phyloP scores from a whole-genome alignment of 2,797 vertebrate species.

The Labeo calbasu region DNA sequence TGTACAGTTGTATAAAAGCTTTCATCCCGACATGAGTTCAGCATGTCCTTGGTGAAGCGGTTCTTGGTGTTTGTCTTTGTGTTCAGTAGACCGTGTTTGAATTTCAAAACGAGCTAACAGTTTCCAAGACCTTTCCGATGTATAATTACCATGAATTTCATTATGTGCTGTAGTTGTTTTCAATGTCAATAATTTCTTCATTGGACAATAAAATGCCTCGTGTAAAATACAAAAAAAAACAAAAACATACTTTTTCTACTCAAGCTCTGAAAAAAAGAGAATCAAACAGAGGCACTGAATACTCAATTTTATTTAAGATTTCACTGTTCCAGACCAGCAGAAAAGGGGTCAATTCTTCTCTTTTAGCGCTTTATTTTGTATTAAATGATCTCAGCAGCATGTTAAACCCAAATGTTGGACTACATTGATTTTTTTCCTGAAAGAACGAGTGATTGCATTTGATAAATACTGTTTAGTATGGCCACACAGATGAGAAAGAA shows the following conservation, averaged over 20 bases:
- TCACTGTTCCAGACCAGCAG: conserved; percentile 98
- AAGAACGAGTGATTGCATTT: conserved; percentile 76
- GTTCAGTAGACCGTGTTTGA: conserved; percentile 40
- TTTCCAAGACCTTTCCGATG: conserved; percentile 27
- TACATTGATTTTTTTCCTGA: conserved; percentile 72
- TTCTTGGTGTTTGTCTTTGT: conserved; percentile 42
- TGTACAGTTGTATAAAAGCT: conserved; percentile 53
- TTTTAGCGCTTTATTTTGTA: conserved; percentile 87
- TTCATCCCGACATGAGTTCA: conserved; percentile 41
- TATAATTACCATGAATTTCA: conserved; percentile 36
- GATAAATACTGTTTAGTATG: conserved; percentile 83
- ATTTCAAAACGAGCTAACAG: conserved; percentile 12
- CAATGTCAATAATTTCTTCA: conserved; percentile 38
- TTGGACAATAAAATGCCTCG: conserved; percentile 58
- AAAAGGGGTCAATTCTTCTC: conserved; percentile 97
- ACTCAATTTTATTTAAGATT: conserved; percentile 99
- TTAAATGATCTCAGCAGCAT: conserved; percentile 83
- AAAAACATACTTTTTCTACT: conserved; percentile 14
- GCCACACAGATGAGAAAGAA: conserved; percentile 64
- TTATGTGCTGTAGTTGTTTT: conserved; percentile 49
- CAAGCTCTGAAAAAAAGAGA: conserved; percentile 62
- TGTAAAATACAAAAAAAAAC: conserved; percentile 32
- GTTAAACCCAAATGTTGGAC: conserved; percentile 79
- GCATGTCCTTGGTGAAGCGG: conserved; percentile 50
- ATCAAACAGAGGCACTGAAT: conserved; percentile 78